Conservation (phyloP, 1,140 invertebrate genomes). For the Tetramorium alpestre region DNA sequence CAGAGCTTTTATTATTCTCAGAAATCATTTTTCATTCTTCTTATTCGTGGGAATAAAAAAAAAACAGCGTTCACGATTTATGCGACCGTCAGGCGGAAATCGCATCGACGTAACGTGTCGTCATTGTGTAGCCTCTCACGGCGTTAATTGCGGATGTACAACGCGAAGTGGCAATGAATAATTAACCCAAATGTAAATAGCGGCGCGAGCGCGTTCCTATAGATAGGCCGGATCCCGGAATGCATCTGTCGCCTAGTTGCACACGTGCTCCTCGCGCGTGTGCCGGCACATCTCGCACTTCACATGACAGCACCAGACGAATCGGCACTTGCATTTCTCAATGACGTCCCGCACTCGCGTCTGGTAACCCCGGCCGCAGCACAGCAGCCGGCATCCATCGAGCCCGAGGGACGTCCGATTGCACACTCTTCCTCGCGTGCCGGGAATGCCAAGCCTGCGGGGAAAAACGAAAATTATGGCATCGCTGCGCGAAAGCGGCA, state of each 20-base stretch:
- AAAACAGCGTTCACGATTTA: constrained; percentile 44
- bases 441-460: constrained; percentile 91
- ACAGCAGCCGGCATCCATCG: constrained; percentile 94
- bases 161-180: constrained; percentile 31
- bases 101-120: constrained; percentile 58
- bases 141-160: constrained; percentile 40
- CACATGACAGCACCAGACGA: constrained; percentile 97
- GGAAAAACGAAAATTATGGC: neutral
- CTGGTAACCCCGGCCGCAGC: constrained; percentile 96
- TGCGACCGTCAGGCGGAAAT: constrained; percentile 63
- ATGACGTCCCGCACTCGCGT: constrained; percentile 93
- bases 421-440: constrained; percentile 93
- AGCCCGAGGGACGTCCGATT: constrained; percentile 92
- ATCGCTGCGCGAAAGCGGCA: neutral
- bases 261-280: constrained; percentile 93
- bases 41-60: constrained; percentile 1
- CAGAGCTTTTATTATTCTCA: neutral
- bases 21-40: too few relatives aligned
- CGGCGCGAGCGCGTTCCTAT: constrained; percentile 50
- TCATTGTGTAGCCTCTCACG: constrained; percentile 70
- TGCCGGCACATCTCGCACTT: constrained; percentile 94
- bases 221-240: constrained; percentile 63
- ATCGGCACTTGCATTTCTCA: constrained; percentile 96
- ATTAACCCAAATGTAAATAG: constrained; percentile 34
- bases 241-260: constrained; percentile 88